Evolutionary conservation across 2,888 invertebrate species (phyloP), one percentile per base, ranked within the genome.

Genomic region (Ichneumoninae sp.): DNA sequence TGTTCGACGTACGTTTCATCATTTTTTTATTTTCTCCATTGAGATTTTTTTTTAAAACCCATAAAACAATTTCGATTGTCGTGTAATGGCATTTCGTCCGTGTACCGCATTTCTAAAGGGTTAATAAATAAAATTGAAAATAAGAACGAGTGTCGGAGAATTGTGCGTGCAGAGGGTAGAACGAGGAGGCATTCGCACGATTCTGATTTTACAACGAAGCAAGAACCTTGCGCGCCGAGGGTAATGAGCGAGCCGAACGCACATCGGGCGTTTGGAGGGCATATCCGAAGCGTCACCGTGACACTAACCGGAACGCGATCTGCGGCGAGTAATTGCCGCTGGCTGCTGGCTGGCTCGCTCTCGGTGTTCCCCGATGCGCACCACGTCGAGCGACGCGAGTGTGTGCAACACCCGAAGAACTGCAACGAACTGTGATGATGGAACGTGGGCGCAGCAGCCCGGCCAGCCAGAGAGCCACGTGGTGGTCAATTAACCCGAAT

Each of bases 221-320:
- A 63, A 60, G 52, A 60, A 57, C 22, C 50, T 63, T 54, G 65
- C 36, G 40, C n/a, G 57, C n/a, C 86, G 85, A 86, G 86, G 87
- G 89, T 91, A 91, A 91, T 89, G 90, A 92, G 91, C 91, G 90
- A 90, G 82, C 87, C 88, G 88, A 89, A 89, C 85, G 89, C 88
- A 68, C 78, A 87, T 91, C 88, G 91, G 91, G 89, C 91, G 89
- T 92, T 92, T 91, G 92, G 91, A 91, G 92, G 91, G 91, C 91
- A 91, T 87, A 90, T 89, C 85, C 92, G 91, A 89, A 92, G 92
- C 92, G 92, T 92, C 91, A 91, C 90, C 90, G 91, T 91, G 91
- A 91, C 91, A 90, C 89, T 89, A 85, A 88, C 87, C 89, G 90
- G 88, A 89, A 89, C 89, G 87, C 86, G 83, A 88, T 87, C 83